Conservation (phyloP, 2,113 vertebrate species). For the Electrona antarctica region DNA sequence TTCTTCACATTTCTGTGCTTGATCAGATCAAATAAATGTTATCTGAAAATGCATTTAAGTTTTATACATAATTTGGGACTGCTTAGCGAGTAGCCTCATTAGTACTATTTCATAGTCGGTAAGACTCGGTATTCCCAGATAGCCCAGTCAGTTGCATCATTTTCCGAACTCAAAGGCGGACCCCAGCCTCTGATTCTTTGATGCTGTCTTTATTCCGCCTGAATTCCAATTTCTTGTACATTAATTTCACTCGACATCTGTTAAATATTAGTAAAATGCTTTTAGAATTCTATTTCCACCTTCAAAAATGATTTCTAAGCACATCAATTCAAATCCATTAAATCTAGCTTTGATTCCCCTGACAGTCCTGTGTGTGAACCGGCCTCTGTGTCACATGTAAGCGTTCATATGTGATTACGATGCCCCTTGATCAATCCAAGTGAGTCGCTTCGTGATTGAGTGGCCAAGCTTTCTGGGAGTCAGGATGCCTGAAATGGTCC, state of each 20-base stretch:
- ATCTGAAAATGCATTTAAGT: constrained; percentile 57
- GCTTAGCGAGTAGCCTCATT: constrained; percentile 48
- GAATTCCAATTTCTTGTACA: constrained; percentile 35
- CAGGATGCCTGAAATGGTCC: constrained; percentile 68
- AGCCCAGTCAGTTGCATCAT: constrained; percentile 25
- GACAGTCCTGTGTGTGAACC: constrained; percentile 46
- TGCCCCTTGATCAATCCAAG: constrained; percentile 71
- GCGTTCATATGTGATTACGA: constrained; percentile 66
- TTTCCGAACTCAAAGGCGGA: constrained; percentile 22
- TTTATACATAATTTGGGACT: constrained; percentile 39
- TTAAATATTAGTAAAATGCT: constrained; percentile 62
- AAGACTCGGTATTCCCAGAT: constrained; percentile 33
- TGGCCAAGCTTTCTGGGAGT: constrained; percentile 44
- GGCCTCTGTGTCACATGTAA: constrained; percentile 55
- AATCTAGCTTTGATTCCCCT: constrained; percentile 59
- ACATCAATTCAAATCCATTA: constrained; percentile 62
- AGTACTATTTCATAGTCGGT: constrained; percentile 42
- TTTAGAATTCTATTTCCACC: constrained; percentile 64
- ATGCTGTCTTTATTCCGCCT: constrained; percentile 20
- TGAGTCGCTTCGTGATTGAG: constrained; percentile 69
- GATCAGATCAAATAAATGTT: constrained; percentile 54
- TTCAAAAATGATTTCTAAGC: constrained; percentile 61
- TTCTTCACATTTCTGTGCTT: constrained; percentile 54
- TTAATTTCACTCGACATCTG: constrained; percentile 61
- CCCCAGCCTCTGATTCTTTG: constrained; percentile 13